A percentile compares a stretch with the other conserved stretches of the same genome.
These are phyloP conservation scores for Heliangelus exortis DNA, from an alignment of 2,797 vertebrate genomes.

Conservation along the genomic window DNA sequence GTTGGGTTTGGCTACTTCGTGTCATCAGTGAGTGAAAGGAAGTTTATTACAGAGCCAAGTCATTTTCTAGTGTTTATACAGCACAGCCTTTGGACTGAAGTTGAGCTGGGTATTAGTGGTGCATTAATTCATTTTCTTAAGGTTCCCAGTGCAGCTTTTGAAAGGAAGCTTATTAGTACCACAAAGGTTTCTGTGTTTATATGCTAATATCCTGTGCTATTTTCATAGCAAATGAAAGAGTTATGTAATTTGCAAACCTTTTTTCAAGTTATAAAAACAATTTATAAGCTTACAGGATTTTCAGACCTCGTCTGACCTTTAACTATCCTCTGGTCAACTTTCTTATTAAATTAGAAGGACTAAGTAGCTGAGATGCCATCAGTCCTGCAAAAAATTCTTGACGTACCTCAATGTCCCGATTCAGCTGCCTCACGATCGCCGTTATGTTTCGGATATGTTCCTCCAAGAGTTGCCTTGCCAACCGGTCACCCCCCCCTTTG, in stretches of 20 bases:
- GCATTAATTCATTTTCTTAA: conserved; percentile 24
- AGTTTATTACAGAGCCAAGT: neutral
- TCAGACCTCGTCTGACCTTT: conserved; percentile 31
- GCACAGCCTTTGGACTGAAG: conserved; percentile 37
- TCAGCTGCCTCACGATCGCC: conserved; percentile 80
- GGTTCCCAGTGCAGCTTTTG: conserved; percentile 26
- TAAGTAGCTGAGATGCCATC: neutral
- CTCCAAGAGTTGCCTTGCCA: conserved; percentile 81
- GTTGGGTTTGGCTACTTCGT: neutral
- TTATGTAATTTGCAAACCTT: conserved; percentile 38
- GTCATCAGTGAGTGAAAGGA: neutral
- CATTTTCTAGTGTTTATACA: conserved; percentile 37
- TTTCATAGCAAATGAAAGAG: conserved; percentile 24
- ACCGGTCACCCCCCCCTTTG: conserved; percentile 79
- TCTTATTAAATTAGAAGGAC: neutral
- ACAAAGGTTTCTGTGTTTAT: conserved; percentile 56
- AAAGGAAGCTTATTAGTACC: conserved; percentile 39
- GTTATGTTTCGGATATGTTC: conserved; percentile 84
- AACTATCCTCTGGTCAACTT: neutral
- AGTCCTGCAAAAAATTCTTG: neutral
- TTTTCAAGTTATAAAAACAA: conserved; percentile 46
- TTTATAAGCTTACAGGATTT: conserved; percentile 20
- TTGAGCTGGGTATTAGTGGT: conserved; percentile 33
- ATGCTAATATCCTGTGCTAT: conserved; percentile 44
- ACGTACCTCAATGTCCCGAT: conserved; percentile 80